Evolutionary conservation across 2,797 vertebrate species (phyloP), one percentile per base, ranked within the genome.

Genomic region (Enteromius argenteus): DNA sequence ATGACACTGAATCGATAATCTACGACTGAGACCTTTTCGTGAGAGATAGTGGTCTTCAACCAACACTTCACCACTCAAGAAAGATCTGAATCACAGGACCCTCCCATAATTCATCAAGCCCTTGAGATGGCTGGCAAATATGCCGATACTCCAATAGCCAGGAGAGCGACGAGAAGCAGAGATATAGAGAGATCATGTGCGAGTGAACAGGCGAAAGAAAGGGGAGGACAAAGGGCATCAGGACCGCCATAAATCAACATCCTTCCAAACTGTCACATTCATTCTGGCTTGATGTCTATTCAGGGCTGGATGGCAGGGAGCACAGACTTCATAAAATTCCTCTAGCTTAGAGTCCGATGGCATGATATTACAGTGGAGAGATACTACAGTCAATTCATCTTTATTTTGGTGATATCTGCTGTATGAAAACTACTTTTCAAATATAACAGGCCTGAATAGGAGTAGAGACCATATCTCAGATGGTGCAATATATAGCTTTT

Each of bases 181-280:
- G 91, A 89, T 89, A 91, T 90, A 87, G 89, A 93, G 92, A 93
- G 90, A 88, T 78, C 87, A 85, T 86, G 81, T 91, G 90, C 92
- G 90, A 89, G 85, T 79, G 84, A 89, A 91, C 89, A 90, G 88
- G 89, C 88, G 89, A 88, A 92, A 88, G 86, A 88, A 90, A 90
- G 84, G 83, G 89, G 88, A 89, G 91, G 91, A 90, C 87, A 90
- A 90, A 81, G 89, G 91, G 90, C 86, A 90, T 90, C 80, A 89
- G 88, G 90, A 91, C 87, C 83, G 88, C 87, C 89, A 93, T 92
- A 93, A 94, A 94, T 93, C 93, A 93, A 91, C 91, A 92, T 93
- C 91, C 90, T 73, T 94, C 91, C 88, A 81, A 90, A 88, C 90
- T 92, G 92, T 91, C 93, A 92, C 89, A 90, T 91, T 88, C 84